A percentile compares a stretch with the other conserved stretches of the same genome.
Conservation (phyloP, 1,140 invertebrate species). For the Listronotus bonariensis region DNA sequence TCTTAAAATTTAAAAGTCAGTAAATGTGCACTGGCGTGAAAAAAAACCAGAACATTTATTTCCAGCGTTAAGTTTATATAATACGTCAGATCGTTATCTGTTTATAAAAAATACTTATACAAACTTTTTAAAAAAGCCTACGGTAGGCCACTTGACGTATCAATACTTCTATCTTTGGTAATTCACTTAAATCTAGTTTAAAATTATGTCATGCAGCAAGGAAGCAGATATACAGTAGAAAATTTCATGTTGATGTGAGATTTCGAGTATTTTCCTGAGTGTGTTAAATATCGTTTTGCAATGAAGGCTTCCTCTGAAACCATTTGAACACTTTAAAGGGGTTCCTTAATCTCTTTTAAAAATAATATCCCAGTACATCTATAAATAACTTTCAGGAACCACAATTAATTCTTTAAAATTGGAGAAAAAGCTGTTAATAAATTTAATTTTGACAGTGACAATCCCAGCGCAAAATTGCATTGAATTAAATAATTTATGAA, state of each 20-base stretch:
- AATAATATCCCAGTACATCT: no score
- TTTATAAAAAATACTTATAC: conserved; percentile 35
- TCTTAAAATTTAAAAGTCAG: no score
- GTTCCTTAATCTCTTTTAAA: neutral
- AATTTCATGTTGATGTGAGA: neutral
- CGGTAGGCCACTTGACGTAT: neutral
- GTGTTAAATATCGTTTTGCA: no score
- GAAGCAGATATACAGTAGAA: conserved; percentile 6
- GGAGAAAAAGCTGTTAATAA: no score
- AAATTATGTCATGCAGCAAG: conserved; percentile 20
- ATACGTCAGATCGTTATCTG: conserved; percentile 11
- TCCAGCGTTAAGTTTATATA: neutral
- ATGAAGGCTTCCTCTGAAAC: conserved; percentile 1
- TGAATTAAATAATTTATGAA: no score
- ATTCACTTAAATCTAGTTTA: conserved; percentile 41
- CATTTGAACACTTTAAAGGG: conserved; percentile 9
- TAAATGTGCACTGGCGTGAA: no score
- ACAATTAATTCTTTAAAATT: neutral
- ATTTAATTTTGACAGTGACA: no score
- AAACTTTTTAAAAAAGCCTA: neutral
- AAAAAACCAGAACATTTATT: no score
- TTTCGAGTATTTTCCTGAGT: conserved; percentile 5
- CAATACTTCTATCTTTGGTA: conserved; percentile 49
- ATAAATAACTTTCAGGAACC: no score
- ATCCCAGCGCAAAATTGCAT: no score